A percentile compares a stretch with the other conserved stretches of the same genome.
Evolutionary conservation across 2,888 invertebrate genomes (phyloP).

Genomic region (Phalangium opilio): DNA sequence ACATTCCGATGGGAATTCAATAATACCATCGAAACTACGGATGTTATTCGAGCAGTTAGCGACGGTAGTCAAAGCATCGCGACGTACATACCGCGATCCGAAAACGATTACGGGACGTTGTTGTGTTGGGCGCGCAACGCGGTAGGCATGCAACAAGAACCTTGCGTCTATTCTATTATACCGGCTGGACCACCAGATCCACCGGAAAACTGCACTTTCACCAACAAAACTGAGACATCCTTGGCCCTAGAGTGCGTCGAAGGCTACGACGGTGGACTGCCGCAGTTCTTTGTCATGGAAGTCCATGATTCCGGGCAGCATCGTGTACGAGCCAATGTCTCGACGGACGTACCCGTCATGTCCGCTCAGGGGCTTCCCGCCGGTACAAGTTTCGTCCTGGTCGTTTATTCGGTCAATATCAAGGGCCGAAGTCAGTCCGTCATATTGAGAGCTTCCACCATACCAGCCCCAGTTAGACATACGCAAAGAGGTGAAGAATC

Average conservation of each 20-base stretch:
- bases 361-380: slow-evolving; percentile 53
- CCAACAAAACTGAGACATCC: slow-evolving; percentile 70
- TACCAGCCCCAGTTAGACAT: slow-evolving; percentile 18
- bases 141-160: slow-evolving; percentile 66
- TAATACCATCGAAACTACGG: slow-evolving; percentile 11
- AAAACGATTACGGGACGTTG: slow-evolving; percentile 76
- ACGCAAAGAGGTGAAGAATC: slow-evolving; percentile 18
- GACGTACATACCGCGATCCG: slow-evolving; percentile 73
- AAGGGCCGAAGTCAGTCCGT: slow-evolving; percentile 72
- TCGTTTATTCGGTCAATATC: slow-evolving; percentile 61
- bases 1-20: slow-evolving; percentile 19
- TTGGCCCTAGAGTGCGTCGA: slow-evolving; percentile 66
- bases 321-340: slow-evolving; percentile 56
- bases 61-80: slow-evolving; percentile 63
- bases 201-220: slow-evolving; percentile 74
- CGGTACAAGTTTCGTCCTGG: slow-evolving; percentile 57
- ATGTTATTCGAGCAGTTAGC: slow-evolving; percentile 33
- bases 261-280: slow-evolving; percentile 77
- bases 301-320: slow-evolving; percentile 45
- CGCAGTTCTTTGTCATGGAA: slow-evolving; percentile 69
- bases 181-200: slow-evolving; percentile 82
- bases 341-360: slow-evolving; percentile 51
- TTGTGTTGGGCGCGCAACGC: slow-evolving; percentile 65
- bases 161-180: slow-evolving; percentile 80
- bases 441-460: slow-evolving; percentile 40